Conservation (phyloP, 92 coral and sea anemone genomes). For the Palythoa grandiflora region DNA sequence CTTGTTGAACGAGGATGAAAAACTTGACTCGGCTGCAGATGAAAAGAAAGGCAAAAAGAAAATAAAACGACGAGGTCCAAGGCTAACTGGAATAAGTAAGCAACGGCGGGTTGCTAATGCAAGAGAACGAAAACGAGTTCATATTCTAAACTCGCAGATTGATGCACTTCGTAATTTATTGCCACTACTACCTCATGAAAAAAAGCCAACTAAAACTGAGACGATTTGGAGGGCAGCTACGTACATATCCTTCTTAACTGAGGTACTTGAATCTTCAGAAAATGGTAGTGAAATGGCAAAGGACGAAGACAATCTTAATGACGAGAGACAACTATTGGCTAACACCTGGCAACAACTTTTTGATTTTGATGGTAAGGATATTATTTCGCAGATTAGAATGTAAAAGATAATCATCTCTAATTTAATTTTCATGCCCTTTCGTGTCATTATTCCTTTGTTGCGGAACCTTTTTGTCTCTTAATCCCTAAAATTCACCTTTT, state of each 20-base stretch:
- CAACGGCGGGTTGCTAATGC: slow-evolving; percentile 91
- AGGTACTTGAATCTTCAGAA: slow-evolving; percentile 48
- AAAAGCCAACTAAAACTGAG: slow-evolving; percentile 88
- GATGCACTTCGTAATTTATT: slow-evolving; percentile 75
- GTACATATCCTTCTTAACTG: slow-evolving; percentile 66
- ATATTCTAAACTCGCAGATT: slow-evolving; percentile 79
- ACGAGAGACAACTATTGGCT: slow-evolving; percentile 48
- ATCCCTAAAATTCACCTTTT: slow-evolving; percentile 9
- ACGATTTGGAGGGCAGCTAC: slow-evolving; percentile 87
- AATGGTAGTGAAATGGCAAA: slow-evolving; percentile 36
- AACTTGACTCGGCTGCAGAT: slow-evolving; percentile 40
- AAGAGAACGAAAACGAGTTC: slow-evolving; percentile 89
- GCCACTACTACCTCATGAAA: slow-evolving; percentile 82
- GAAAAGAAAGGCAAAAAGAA: slow-evolving; percentile 71
- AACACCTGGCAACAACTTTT: slow-evolving; percentile 54
- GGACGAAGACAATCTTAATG: slow-evolving; percentile 31
- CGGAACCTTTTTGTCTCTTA: slow-evolving; percentile 20
- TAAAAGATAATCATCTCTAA: slow-evolving; percentile 15
- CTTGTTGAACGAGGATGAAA: slow-evolving; percentile 42
- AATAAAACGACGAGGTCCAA: slow-evolving; percentile 83
- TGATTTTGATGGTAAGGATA: slow-evolving; percentile 37
- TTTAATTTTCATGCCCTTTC: slow-evolving; percentile 27
- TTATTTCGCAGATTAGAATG: slow-evolving; percentile 20
- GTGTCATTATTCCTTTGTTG: slow-evolving; percentile 30
- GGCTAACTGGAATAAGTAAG: slow-evolving; percentile 88